Evolutionary conservation across 2,797 vertebrate species (phyloP).

Genomic region (Loris lydekkerianus): DNA sequence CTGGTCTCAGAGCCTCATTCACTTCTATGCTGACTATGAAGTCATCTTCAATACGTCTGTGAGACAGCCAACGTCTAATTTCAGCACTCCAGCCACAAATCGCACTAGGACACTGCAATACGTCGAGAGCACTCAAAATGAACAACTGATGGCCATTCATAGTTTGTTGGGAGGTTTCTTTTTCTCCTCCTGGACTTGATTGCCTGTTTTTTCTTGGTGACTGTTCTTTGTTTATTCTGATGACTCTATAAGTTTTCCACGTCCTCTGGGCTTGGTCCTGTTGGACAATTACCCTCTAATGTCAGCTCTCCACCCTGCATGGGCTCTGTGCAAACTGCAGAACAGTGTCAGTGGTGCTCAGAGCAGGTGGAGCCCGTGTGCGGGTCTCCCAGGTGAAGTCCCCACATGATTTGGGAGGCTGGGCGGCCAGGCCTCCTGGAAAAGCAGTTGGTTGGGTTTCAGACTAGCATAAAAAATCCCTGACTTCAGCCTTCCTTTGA

Average conservation of each 20-base stretch:
- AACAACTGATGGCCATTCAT: not conserved
- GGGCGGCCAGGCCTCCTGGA: slow-evolving; percentile 41
- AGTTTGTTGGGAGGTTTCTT: not conserved
- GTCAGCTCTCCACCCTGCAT: not conserved
- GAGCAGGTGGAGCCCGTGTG: not conserved
- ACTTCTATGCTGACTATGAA: not conserved
- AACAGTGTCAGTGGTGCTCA: not conserved
- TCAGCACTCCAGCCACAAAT: not conserved
- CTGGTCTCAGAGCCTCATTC: not conserved
- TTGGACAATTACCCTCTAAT: not conserved
- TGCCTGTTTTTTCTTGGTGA: slow-evolving; percentile 17
- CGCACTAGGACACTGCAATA: not conserved
- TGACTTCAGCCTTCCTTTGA: slow-evolving; percentile 31
- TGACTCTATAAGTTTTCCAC: not conserved
- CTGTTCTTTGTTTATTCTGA: not conserved
- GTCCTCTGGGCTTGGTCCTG: not conserved
- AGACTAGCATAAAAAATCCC: slow-evolving; percentile 75
- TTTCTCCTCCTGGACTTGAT: not conserved
- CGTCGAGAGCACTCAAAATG: not conserved
- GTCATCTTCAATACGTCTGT: not conserved
- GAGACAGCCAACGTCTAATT: not conserved
- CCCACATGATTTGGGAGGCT: slow-evolving; percentile 52
- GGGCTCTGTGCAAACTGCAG: not conserved
- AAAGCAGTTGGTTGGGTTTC: slow-evolving; percentile 67
- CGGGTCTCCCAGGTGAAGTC: not conserved